Percentiles rank a stretch among this genome's conserved stretches.
These are phyloP conservation scores for Poeciliopsis prolifica DNA, from an alignment of 2,113 vertebrate genomes.

Conservation along the genomic window DNA sequence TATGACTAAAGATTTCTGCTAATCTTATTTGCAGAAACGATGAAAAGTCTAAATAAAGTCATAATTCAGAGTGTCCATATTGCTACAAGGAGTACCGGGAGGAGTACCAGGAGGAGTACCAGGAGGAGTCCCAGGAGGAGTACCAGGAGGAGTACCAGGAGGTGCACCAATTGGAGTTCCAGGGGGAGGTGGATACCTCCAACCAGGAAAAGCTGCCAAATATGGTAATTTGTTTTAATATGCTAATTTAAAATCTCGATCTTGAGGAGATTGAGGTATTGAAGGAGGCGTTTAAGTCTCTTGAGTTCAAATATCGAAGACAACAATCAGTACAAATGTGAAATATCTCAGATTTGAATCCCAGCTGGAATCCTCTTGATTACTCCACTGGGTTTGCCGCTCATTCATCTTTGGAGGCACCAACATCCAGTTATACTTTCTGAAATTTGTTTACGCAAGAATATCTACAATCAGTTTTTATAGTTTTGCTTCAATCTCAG, in stretches of 20 bases:
- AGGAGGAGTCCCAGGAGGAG: constrained; percentile 37
- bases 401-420: neutral
- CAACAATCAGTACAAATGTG: neutral
- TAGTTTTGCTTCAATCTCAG: neutral
- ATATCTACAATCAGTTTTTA: neutral
- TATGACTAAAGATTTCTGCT: neutral
- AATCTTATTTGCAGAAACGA: neutral
- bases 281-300: neutral
- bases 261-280: neutral
- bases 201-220: constrained; percentile 67
- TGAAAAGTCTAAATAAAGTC: neutral
- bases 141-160: constrained; percentile 42
- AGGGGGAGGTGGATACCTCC: constrained; percentile 44
- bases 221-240: constrained; percentile 41
- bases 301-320: neutral
- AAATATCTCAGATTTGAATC: neutral
- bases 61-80: neutral
- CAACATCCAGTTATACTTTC: neutral
- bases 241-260: too few species aligned
- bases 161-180: constrained; percentile 21
- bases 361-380: neutral
- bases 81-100: neutral
- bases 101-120: constrained; percentile 19
- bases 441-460: neutral
- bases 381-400: too few species aligned